Percentiles rank a stretch among this genome's conserved stretches.
Conservation (phyloP, 2,888 invertebrate species). For the Torymus aiolomorphi region DNA sequence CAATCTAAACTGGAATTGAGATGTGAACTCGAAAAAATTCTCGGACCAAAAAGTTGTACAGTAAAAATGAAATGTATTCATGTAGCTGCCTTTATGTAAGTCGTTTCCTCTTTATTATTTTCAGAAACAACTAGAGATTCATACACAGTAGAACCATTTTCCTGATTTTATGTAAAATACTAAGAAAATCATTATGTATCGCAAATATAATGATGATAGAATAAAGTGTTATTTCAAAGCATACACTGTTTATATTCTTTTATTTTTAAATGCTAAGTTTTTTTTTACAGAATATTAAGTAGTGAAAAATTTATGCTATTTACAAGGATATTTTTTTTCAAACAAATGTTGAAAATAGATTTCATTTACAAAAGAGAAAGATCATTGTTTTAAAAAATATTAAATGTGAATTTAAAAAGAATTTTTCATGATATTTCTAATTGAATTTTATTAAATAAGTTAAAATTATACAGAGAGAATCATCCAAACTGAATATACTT, state of each 20-base stretch:
- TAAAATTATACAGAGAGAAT: too few relatives aligned
- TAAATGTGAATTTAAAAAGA: too few relatives aligned
- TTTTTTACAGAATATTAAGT: not conserved
- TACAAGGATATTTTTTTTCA: too few relatives aligned
- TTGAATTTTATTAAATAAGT: too few relatives aligned
- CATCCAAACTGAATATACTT: too few relatives aligned
- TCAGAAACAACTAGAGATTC: conserved; percentile 16
- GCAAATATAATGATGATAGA: conserved; percentile 40
- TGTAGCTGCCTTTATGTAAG: conserved; percentile 22
- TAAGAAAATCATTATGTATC: conserved; percentile 49
- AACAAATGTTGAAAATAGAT: too few relatives aligned
- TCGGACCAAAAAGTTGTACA: conserved; percentile 53
- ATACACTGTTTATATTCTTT: conserved; percentile 18
- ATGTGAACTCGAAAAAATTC: conserved; percentile 35
- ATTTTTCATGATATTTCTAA: too few relatives aligned
- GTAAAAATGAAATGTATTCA: conserved; percentile 40
- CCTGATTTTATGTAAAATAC: conserved; percentile 46
- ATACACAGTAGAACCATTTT: conserved; percentile 14
- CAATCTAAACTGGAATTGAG: conserved; percentile 46
- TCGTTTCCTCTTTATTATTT: conserved; percentile 16
- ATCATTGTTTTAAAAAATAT: too few relatives aligned
- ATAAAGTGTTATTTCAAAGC: conserved; percentile 52
- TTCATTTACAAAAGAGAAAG: too few relatives aligned
- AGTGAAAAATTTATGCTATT: too few relatives aligned
- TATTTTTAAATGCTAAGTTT: not conserved